These are phyloP conservation scores for Cuculus canorus DNA, from an alignment of 2,797 vertebrate species.

Conservation along the genomic window DNA sequence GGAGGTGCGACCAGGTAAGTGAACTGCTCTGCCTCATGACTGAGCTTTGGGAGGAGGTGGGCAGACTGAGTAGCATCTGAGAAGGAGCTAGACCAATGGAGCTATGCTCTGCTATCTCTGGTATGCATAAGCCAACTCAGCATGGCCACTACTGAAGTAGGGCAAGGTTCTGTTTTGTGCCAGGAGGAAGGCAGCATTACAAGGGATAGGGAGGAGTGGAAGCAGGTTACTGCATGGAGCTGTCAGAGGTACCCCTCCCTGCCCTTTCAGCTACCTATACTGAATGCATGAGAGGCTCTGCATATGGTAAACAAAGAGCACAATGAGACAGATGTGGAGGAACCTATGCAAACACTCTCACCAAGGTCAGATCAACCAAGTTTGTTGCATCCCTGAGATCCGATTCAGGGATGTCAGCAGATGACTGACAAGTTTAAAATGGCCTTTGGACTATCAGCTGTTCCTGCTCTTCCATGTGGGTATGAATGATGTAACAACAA, in stretches of 20 bases:
- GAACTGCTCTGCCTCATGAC: too few relatives aligned
- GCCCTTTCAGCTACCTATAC: neutral
- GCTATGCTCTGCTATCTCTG: neutral
- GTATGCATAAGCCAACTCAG: neutral
- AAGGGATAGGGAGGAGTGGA: neutral
- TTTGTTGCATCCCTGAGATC: too few relatives aligned
- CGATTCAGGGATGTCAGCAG: too few relatives aligned
- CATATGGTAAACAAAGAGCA: neutral
- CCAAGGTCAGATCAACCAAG: neutral
- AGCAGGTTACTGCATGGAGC: neutral
- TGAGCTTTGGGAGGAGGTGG: too few relatives aligned
- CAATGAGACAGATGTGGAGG: neutral
- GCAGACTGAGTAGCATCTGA: too few relatives aligned
- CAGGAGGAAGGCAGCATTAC: neutral
- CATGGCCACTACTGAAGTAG: neutral
- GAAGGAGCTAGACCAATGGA: neutral
- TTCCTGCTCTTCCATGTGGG: too few relatives aligned
- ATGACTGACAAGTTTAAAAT: too few relatives aligned
- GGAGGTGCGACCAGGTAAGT: too few relatives aligned
- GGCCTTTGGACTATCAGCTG: too few relatives aligned
- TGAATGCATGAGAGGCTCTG: neutral
- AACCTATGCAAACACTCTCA: neutral
- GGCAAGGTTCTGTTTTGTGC: neutral
- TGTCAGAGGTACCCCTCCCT: neutral
- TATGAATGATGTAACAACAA: too few relatives aligned